Base-by-base conservation (phyloP, 2,888 invertebrate genomes). In the Polydrusus tereticollis region DNA sequence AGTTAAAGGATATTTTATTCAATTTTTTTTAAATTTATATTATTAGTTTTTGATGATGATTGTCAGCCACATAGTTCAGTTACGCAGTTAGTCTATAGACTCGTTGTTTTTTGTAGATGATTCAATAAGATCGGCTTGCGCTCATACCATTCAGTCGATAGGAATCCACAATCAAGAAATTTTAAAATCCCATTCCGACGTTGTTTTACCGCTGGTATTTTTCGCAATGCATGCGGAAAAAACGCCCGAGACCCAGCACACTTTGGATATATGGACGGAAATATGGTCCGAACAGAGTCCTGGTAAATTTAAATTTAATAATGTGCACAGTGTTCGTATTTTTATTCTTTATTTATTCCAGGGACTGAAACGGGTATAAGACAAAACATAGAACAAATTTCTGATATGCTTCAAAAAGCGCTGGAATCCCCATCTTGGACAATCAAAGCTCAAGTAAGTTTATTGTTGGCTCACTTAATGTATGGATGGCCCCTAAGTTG, bases 281-380 rank as follows among this genome's bases (percentile, higher is more conserved):
- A 88, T 96, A 43, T 97, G 97, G 97, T 89, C 90, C 52, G 97
- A 97, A 81, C 91, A 94, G 33, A 93, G 94, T 74, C 94, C 95
- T n/a, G 93, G 94, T 69, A 50, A 67, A 43, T n/a, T n/a, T n/a
- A 16, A 38, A 43, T 36, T 7, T 33, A 33, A 5, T 33, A 33
- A n/a, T n/a, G n/a, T n/a, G n/a, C n/a, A n/a, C n/a, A n/a, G n/a
- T n/a, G n/a, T n/a, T n/a, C n/a, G n/a, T n/a, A n/a, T n/a, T n/a
- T 52, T 52, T 38, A 21, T 43, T 0, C 10, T 18, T 41, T 12
- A 41, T 45, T 33, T 41, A 33, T 64, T 29, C 1, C n/a, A 73
- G 73, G 73, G 2, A 90, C 91, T 0, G 97, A 95, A 86, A 90
- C 90, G 57, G 96, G 94, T 43, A 92, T 97, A 76, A 88, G 91